Evolutionary conservation across 2,797 vertebrate genomes (phyloP).

Genomic region (Morelia viridis): DNA sequence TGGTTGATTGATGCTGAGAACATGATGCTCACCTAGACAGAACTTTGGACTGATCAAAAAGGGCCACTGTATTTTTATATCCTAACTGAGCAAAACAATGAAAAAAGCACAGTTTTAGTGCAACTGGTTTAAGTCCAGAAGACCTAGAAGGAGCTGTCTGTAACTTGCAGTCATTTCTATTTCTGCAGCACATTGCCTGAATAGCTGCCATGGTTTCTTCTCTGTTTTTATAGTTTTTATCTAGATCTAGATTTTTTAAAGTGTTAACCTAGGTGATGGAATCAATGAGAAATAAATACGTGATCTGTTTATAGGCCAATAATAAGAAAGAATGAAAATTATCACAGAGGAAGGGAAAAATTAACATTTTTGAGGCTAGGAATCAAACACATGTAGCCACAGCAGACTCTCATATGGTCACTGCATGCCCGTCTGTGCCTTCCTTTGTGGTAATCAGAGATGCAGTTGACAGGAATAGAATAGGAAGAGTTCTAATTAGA

Average conservation of each 20-base stretch:
- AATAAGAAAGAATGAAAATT: background rate
- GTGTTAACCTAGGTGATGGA: background rate
- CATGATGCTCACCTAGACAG: background rate
- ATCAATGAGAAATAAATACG: background rate
- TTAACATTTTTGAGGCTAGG: background rate
- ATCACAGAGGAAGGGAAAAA: background rate
- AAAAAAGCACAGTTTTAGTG: background rate
- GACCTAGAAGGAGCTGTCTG: too few species aligned
- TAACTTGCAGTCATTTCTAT: background rate
- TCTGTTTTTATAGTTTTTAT: background rate
- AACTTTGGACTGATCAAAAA: background rate
- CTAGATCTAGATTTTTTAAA: background rate
- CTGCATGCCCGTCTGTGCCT: background rate
- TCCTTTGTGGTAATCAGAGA: background rate
- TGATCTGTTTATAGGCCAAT: background rate
- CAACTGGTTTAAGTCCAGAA: background rate
- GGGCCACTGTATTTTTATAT: too few species aligned
- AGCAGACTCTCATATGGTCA: background rate
- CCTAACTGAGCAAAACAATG: background rate
- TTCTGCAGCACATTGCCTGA: background rate
- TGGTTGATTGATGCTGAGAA: background rate
- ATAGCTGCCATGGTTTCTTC: background rate
- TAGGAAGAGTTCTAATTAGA: background rate
- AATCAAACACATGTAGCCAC: background rate
- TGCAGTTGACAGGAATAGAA: background rate